A percentile compares a stretch with the other conserved stretches of the same genome.
Conservation (phyloP, 1,140 invertebrate genomes). For the Lasioglossum baleicum region DNA sequence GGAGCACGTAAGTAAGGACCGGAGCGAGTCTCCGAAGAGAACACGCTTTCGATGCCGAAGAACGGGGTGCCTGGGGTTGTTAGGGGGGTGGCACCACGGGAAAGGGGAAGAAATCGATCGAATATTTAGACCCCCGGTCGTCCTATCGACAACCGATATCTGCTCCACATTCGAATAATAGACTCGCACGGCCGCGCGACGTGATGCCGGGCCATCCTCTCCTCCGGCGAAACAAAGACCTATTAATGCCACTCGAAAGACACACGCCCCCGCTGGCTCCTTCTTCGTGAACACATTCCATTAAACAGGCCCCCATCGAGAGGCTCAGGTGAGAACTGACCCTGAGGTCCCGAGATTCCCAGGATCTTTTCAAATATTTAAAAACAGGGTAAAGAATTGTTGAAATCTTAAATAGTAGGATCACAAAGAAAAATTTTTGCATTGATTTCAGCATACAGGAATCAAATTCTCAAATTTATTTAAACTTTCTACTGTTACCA, state of each 20-base stretch:
- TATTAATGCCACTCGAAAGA: slow-evolving; percentile 70
- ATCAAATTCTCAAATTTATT: too few relatives aligned
- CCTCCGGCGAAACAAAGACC: slow-evolving; percentile 67
- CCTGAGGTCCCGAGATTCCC: too few relatives aligned
- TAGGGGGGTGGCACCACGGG: neutral
- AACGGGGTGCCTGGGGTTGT: neutral
- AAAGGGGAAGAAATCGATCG: slow-evolving; percentile 58
- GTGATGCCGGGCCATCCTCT: slow-evolving; percentile 47
- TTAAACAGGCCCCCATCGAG: neutral
- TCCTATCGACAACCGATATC: slow-evolving; percentile 74
- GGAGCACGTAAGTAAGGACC: too few relatives aligned
- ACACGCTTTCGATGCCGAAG: too few relatives aligned
- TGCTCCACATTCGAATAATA: slow-evolving; percentile 76
- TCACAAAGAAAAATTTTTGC: too few relatives aligned
- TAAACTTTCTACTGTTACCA: too few relatives aligned
- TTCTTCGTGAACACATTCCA: slow-evolving; percentile 33
- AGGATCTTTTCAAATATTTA: too few relatives aligned
- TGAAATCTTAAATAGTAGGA: too few relatives aligned
- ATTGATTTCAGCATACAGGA: too few relatives aligned
- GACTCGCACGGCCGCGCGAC: slow-evolving; percentile 60
- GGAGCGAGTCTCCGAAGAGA: too few relatives aligned
- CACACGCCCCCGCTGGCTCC: slow-evolving; percentile 30
- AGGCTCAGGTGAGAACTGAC: too few relatives aligned
- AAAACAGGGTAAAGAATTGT: too few relatives aligned
- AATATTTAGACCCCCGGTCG: slow-evolving; percentile 62